Evolutionary conservation across 2,113 vertebrate genomes (phyloP), one percentile per base, ranked within the genome.

Genomic region (Mormyrus iriodes): DNA sequence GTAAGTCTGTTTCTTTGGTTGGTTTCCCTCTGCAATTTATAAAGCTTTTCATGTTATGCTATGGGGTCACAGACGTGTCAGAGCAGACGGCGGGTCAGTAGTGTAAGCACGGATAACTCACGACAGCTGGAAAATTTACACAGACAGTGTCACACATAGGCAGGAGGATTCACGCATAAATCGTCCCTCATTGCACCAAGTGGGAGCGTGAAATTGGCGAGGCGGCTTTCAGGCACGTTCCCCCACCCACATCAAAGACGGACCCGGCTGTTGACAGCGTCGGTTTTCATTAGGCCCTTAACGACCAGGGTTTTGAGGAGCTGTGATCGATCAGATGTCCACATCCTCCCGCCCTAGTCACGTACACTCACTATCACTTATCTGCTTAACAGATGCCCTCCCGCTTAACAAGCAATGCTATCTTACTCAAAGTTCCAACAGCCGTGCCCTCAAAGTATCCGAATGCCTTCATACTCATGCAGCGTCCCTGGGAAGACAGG

Each of bases 121-220:
- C 6, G 39, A 65, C 86, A 87, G 86, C 86, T 61, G 86, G 86
- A 44, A 61, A n/a, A 39, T 44, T 53, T 21, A 51, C 86, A 61
- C 86, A 87, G 86, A 87, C 19, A 44, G 55, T 61, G 52, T 42
- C 31, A 53, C 51, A 86, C 85, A 27, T 55, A 27, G 85, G 51
- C 85, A 35, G 51, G 51, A 86, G 85, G 85, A 86, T 86, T 87
- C 55, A 44, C 86, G 42, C 86, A 46, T 65, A 87, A 87, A 65
- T 87, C 86, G 86, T 87, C 53, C 86, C 86, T 65, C 86, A 44
- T 61, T 87, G 53, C 86, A 39, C 55, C 27, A 79, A 51, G 39
- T 87, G 86, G 35, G 31, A 65, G 86, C 24, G 39, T 87, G 86
- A 87, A 87, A 87, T 87, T 4, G 9, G 52, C 35, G 39, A 58